Evolutionary conservation across 2,113 vertebrate genomes (phyloP).

Genomic region (Mustelus asterias): DNA sequence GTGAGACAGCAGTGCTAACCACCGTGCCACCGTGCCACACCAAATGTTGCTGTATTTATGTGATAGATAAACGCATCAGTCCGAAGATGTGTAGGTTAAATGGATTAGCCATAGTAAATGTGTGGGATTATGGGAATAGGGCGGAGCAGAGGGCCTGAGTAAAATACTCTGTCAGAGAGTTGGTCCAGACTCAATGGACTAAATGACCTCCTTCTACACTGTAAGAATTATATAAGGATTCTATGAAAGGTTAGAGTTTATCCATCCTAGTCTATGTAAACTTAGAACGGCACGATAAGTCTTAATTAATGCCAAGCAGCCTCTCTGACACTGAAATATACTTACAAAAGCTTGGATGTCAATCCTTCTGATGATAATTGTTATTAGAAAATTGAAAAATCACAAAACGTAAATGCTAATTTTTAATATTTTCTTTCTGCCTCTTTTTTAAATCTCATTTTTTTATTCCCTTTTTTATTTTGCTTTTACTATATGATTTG

Average conservation of each 20-base stretch:
- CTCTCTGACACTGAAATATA: background rate
- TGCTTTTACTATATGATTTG: background rate
- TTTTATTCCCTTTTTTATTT: background rate
- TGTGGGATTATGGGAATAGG: too few species aligned
- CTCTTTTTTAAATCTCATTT: background rate
- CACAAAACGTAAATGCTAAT: background rate
- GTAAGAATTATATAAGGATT: too few species aligned
- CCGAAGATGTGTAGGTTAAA: too few species aligned
- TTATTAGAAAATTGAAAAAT: background rate
- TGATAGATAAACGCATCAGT: background rate
- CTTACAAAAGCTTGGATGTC: background rate
- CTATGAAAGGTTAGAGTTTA: background rate
- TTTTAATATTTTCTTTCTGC: background rate
- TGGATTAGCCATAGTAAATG: too few species aligned
- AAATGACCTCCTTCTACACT: too few species aligned
- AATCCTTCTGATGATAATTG: background rate
- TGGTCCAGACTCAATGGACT: too few species aligned
- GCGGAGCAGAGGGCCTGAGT: too few species aligned
- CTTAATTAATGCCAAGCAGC: background rate
- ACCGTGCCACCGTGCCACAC: too few species aligned
- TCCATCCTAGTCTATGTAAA: background rate
- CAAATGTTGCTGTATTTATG: background rate
- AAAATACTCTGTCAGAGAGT: too few species aligned
- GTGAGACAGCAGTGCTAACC: too few species aligned
- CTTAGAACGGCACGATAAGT: background rate